These are phyloP conservation scores for Hyperopisus bebe DNA, from an alignment of 2,113 vertebrate genomes.

Conservation along the genomic window DNA sequence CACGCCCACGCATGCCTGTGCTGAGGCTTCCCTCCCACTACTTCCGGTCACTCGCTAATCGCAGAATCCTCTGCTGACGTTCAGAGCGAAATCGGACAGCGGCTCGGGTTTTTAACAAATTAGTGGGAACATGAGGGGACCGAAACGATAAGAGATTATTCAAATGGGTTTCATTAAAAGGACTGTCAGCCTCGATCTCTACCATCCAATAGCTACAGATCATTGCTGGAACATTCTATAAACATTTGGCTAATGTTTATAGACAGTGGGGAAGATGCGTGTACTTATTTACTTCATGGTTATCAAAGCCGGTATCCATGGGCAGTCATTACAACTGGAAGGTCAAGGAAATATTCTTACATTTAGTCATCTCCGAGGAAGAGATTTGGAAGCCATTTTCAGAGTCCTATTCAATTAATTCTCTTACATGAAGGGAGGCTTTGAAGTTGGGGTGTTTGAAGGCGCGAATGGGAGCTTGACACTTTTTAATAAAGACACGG, in stretches of 20 bases:
- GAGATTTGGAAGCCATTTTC: constrained; percentile 24
- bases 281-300: background rate
- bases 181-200: background rate
- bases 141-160: background rate
- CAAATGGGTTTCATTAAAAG: constrained; percentile 3
- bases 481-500: constrained; percentile 5
- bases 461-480: constrained; percentile 21
- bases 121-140: background rate
- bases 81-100: background rate
- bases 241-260: background rate
- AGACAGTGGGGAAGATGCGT: background rate
- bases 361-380: constrained; percentile 19
- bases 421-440: constrained; percentile 35
- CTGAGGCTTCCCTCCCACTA: background rate
- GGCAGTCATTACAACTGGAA: background rate
- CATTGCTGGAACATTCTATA: background rate
- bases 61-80: background rate
- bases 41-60: background rate
- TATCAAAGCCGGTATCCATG: background rate
- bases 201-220: background rate
- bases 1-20: constrained; percentile 12
- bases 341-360: constrained; percentile 19
- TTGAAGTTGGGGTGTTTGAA: constrained; percentile 32
- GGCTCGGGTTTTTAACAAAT: background rate
- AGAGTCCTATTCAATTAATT: constrained; percentile 39